Base-by-base conservation (phyloP, 2,797 vertebrate genomes). In the Ceryle rudis region DNA sequence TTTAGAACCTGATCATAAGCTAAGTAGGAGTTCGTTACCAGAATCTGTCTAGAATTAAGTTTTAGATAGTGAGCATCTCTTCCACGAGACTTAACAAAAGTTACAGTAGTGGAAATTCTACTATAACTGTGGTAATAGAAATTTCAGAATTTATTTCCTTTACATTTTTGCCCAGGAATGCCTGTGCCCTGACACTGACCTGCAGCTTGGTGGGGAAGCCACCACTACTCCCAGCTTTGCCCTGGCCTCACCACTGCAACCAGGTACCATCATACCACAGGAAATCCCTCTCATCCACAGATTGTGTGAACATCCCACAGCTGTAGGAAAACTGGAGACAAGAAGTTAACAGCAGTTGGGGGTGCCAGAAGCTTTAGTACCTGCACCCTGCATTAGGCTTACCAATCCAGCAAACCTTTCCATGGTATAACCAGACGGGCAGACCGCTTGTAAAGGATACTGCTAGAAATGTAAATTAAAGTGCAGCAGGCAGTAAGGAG, bases 381-480 rank as follows among this genome's bases (percentile, higher is more conserved):
- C 49, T 67, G 15, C 23, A 46, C 6, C 28, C 81, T 3, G 2
- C 5, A 14, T 14, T 19, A 44, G 70, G 71, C 28, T 73, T 5
- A 19, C 41, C 10, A 26, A 28, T 4, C 33, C 15, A 5, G 51
- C 29, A 47, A 42, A 86, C 7, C 28, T 61, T 86, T 41, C 86
- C 4, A 2, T 33, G 42, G 39, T 35, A 19, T 14, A 25, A 29
- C 51, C 70, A 62, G 5, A 11, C 20, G 67, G 37, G 86, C n/a
- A 60, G n/a, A 62, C 6, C 44, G 23, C 57, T 91, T 47, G 66
- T 57, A 51, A 61, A 64, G 81, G 31, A 67, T 35, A 26, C 77
- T 37, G 22, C 42, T 89, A 65, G 29, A 88, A 92, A 96, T 35
- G 73, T 52, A 77, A 83, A 82, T 64, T 70, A 7, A 86, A 72